Base-by-base conservation (phyloP, 1,140 invertebrate species). In the Triops cancriformis region DNA sequence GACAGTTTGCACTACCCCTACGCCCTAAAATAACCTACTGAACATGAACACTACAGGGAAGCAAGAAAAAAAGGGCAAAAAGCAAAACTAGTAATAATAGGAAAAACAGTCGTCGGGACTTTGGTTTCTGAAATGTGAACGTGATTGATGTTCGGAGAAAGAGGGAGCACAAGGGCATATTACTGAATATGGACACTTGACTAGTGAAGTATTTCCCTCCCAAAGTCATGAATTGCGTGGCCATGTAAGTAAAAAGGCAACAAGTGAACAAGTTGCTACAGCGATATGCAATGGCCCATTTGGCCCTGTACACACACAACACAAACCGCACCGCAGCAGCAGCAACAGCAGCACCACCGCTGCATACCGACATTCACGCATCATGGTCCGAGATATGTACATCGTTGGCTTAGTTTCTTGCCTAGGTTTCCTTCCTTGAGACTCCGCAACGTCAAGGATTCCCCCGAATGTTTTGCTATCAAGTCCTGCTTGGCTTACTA, bases 1-100 rank as follows among this genome's bases (percentile, higher is more conserved):
- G 51, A 64, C 51, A 64, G 51, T 64, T 64, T 64, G 51, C n/a
- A 64, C 23, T 64, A 64, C 51, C 51, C 51, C 14, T 64, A 64
- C 51, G 18, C 51, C 51, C 51, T 64, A n/a, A 23, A 64, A 64
- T n/a, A n/a, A 64, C 10, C 51, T 64, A 23, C 51, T 23, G 51
- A 64, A 64, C 51, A n/a, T n/a, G 51, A 18, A 23, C 51, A 64
- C 7, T 64, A 64, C 18, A 64, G 18, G 23, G 51, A 64, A 23
- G 6, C 11, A 45, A 11, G 18, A 18, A 64, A 18, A 64, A 18
- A 9, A 23, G 51, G 5, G 10, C 14, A 64, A 23, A 64, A 64
- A 64, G 3, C 18, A n/a, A 3, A 12, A 10, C 0, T 6, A 64
- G 18, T 4, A 64, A 23, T 12, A 23, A 64, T 6, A 4, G 1